Base-by-base conservation (phyloP, 2,888 invertebrate species). In the Plemyria rubiginata region DNA sequence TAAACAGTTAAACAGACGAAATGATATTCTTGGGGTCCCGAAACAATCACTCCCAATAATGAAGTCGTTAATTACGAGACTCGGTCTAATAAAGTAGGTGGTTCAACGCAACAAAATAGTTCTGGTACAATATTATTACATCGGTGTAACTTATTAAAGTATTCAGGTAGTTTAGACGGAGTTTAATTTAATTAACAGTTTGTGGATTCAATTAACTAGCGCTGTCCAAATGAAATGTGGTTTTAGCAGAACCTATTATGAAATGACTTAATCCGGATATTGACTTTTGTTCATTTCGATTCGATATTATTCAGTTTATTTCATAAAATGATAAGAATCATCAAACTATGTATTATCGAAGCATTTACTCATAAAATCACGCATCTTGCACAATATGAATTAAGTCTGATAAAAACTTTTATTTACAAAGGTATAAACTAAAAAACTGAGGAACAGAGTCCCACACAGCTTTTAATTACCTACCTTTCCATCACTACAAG, bases 121-220 rank as follows among this genome's bases (percentile, higher is more conserved):
- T 54, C 22, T 32, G 28, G 36, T 29, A 46, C 56, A 53, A 56
- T 62, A 62, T 53, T 52, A 58, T 40, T 57, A 50, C 51, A 41
- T 53, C 52, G 12, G 15, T 50, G 60, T 54, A 55, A 58, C 57
- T 58, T 52, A 60, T 40, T 62, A 54, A 62, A 62, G 57, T 60
- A 50, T 56, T 62, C 53, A 59, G 59, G 45, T 60, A 56, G 60
- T 46, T 60, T 60, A 57, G 36, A 48, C 55, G 29, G 48, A 58
- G 40, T 52, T 55, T 59, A 61, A 67, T 61, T 63, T 51, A 53
- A 61, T 66, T 61, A 67, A 56, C 58, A 58, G 52, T 63, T 56
- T 61, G 54, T 41, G 54, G 54, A 63, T 58, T 61, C 43, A 60
- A 63, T 66, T 49, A 62, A 60, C 57, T 43, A 57, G 16, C 22